Evolutionary conservation across 2,113 vertebrate species (phyloP).

Genomic region (Corythornis cristatus): DNA sequence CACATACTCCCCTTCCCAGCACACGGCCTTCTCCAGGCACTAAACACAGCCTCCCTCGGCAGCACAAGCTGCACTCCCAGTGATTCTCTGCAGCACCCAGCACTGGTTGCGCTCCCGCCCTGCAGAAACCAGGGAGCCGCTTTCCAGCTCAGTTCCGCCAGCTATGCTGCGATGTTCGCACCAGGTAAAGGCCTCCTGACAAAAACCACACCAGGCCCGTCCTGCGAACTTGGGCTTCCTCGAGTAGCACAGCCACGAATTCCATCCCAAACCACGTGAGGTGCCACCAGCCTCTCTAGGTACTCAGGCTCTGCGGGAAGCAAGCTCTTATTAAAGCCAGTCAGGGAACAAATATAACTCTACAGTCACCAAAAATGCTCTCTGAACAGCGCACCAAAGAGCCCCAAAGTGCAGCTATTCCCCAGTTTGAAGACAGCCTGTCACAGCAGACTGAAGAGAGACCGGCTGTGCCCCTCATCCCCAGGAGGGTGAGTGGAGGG

Average conservation of each 20-base stretch:
- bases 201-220: background rate
- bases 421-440: background rate
- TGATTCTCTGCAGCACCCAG: too few relatives aligned
- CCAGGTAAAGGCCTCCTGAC: rapidly evolving
- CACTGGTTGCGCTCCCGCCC: rapidly evolving
- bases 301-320: background rate
- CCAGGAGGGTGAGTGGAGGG: background rate
- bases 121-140: rapidly evolving
- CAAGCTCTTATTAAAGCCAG: background rate
- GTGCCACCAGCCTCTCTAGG: background rate
- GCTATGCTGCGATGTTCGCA: rapidly evolving
- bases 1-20: background rate
- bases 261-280: background rate
- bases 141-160: background rate
- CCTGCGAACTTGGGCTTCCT: background rate
- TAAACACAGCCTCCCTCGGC: background rate
- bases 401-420: rapidly evolving
- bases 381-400: rapidly evolving
- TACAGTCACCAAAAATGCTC: rapidly evolving
- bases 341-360: background rate
- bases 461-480: rapidly evolving
- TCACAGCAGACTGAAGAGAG: rapidly evolving
- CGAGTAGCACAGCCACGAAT: background rate
- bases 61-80: background rate
- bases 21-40: background rate